Percentiles rank a stretch among this genome's conserved stretches.
These are phyloP conservation scores for Mionectes olivaceus DNA, from an alignment of 2,797 vertebrate genomes.

Conservation along the genomic window DNA sequence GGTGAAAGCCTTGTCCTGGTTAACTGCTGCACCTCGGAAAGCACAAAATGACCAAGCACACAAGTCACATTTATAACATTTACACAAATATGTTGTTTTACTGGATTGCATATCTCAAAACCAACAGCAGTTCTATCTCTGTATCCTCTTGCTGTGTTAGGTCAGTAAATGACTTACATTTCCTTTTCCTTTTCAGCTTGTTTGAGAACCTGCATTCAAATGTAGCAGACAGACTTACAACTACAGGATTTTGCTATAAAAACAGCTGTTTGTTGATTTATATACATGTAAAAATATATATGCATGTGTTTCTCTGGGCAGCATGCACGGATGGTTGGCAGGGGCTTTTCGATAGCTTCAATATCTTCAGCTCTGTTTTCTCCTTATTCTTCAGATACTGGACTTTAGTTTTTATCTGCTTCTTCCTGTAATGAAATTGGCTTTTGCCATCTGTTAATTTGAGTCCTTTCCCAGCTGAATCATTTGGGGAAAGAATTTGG, in stretches of 20 bases:
- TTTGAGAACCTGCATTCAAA: background rate
- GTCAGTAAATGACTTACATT: background rate
- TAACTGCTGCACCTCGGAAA: background rate
- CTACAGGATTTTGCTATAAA: background rate
- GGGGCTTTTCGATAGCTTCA: background rate
- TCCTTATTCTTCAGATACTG: background rate
- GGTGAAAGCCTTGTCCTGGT: background rate
- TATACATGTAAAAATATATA: background rate
- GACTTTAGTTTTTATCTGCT: background rate
- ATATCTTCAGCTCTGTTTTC: background rate
- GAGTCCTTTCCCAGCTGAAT: background rate
- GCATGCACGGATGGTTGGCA: background rate
- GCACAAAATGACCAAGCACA: background rate
- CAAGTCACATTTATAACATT: background rate
- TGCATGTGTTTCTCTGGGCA: background rate
- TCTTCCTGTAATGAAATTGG: background rate
- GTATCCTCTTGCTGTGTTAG: background rate
- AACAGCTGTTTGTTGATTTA: background rate
- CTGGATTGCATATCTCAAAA: background rate
- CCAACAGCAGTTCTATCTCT: background rate
- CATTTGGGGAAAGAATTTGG: background rate
- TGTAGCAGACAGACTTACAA: background rate
- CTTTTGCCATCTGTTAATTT: background rate
- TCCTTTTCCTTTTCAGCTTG: background rate
- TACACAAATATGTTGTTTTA: accelerated